A percentile compares a stretch with the other conserved stretches of the same genome.
Conservation (phyloP, 53 echinoderm and acorn worm genomes). For the Actinopyga echinites region DNA sequence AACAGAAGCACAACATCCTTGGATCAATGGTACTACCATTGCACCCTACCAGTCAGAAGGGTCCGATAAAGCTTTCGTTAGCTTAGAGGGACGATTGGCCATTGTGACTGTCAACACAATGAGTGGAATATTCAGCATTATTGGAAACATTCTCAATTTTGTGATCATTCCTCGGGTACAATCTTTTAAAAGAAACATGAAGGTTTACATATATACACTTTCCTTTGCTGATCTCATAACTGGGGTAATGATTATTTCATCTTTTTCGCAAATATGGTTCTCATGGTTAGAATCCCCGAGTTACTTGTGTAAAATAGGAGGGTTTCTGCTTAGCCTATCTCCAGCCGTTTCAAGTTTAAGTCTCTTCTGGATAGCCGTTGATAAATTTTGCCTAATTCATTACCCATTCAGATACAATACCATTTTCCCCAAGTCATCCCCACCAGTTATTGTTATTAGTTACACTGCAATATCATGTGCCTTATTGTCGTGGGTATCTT, state of each 20-base stretch:
- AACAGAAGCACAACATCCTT: no score
- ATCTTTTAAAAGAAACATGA: slow-evolving; percentile 24
- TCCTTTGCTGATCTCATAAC: slow-evolving; percentile 3
- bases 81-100: no score
- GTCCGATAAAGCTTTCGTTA: no score
- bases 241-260: neutral
- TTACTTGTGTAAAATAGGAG: neutral
- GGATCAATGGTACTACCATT: no score
- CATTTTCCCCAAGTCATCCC: neutral
- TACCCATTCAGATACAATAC: neutral
- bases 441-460: neutral
- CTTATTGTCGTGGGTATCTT: neutral
- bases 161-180: neutral
- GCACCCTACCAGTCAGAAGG: no score
- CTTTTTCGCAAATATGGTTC: no score
- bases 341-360: neutral
- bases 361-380: neutral
- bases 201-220: neutral
- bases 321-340: neutral
- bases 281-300: neutral
- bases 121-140: neutral
- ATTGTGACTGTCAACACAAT: no score
- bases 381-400: neutral
- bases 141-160: neutral
- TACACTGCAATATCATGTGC: neutral